Evolutionary conservation across 2,888 invertebrate genomes (phyloP).

Genomic region (Lycaena phlaeas): DNA sequence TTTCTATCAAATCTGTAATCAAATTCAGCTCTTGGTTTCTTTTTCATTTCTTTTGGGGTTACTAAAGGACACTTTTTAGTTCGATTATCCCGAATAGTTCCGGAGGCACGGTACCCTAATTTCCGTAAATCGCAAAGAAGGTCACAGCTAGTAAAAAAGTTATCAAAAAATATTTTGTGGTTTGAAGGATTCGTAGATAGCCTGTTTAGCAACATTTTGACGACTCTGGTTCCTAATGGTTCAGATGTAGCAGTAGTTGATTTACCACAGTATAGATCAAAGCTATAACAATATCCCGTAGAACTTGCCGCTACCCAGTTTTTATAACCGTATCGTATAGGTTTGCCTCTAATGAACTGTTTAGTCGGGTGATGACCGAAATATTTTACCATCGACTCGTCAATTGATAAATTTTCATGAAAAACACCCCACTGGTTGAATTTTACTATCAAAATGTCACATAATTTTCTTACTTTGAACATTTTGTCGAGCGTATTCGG

Average conservation of each 20-base stretch:
- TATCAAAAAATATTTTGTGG: neutral
- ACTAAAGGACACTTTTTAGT: no score
- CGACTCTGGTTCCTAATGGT: no score
- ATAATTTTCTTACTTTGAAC: constrained; percentile 17
- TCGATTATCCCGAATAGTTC: no score
- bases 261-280: constrained; percentile 23
- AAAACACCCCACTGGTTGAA: constrained; percentile 21
- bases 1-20: constrained; percentile 11
- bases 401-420: constrained; percentile 21
- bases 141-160: constrained; percentile 5
- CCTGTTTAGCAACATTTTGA: constrained; percentile 12
- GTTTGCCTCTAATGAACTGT: constrained; percentile 26
- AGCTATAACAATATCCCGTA: constrained; percentile 22
- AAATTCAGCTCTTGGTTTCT: constrained; percentile 5
- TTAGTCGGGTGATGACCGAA: constrained; percentile 23
- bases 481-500: constrained; percentile 13
- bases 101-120: neutral
- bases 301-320: constrained; percentile 25
- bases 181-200: neutral
- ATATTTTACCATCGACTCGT: constrained; percentile 26
- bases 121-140: neutral
- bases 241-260: no score
- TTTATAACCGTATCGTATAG: constrained; percentile 27
- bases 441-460: constrained; percentile 17
- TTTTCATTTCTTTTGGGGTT: constrained; percentile 9